phyloP scores from a whole-genome alignment of 2,888 invertebrate species.

The Boloria euphrosyne region DNA sequence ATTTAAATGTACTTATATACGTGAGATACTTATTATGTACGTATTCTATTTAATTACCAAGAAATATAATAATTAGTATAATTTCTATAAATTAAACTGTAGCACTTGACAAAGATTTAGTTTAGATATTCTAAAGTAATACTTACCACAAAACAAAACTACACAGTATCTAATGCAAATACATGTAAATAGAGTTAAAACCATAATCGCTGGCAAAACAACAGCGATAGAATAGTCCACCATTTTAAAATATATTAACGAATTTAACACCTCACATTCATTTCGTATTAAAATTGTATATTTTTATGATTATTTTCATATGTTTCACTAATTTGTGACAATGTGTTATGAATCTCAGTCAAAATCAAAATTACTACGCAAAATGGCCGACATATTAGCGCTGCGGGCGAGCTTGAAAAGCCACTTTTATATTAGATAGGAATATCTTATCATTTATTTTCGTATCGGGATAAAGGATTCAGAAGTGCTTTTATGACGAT shows the following conservation, averaged over 20 bases:
- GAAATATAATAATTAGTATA: too few relatives aligned
- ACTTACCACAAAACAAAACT: constrained; percentile 32
- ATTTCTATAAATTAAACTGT: too few relatives aligned
- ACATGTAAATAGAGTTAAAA: constrained; percentile 28
- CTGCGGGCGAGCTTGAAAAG: constrained; percentile 27
- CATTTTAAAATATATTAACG: constrained; percentile 7
- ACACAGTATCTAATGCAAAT: constrained; percentile 26
- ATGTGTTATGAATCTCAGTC: constrained; percentile 1
- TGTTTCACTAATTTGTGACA: not conserved
- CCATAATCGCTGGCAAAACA: constrained; percentile 24
- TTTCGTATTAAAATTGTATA: not conserved
- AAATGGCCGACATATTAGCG: constrained; percentile 19
- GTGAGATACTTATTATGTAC: too few relatives aligned
- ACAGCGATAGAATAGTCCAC: constrained; percentile 12
- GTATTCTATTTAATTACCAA: too few relatives aligned
- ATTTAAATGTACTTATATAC: too few relatives aligned
- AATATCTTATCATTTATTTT: constrained; percentile 42
- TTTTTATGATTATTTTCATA: not conserved
- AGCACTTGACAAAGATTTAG: too few relatives aligned
- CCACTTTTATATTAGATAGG: constrained; percentile 39
- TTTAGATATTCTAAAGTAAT: not conserved
- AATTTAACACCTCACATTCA: not conserved
- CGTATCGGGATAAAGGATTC: constrained; percentile 39
- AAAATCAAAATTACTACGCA: constrained; percentile 22
- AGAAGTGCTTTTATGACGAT: constrained; percentile 43